Percentiles rank a stretch among this genome's conserved stretches.
These are phyloP conservation scores for Atherix ibis DNA, from an alignment of 2,888 invertebrate species.

Conservation along the genomic window DNA sequence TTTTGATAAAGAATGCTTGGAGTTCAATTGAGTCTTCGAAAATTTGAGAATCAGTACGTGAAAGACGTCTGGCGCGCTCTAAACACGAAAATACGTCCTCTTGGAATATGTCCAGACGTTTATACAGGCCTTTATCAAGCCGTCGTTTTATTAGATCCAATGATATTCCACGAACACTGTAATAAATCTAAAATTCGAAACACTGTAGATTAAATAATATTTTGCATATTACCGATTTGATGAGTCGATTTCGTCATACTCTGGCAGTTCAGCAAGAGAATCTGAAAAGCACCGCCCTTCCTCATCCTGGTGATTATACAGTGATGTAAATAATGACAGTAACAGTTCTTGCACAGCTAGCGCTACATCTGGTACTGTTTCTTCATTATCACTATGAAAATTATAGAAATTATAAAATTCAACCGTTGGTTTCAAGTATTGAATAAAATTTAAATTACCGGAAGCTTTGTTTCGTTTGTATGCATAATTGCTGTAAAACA, in stretches of 20 bases:
- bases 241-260: conserved; percentile 62
- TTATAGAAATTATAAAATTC: neutral
- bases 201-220: neutral
- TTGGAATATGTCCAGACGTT: conserved; percentile 86
- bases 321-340: conserved; percentile 76
- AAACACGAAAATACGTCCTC: conserved; percentile 91
- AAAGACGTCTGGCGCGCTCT: conserved; percentile 72
- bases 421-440: conserved; percentile 1
- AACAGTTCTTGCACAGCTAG: conserved; percentile 83
- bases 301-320: conserved; percentile 93
- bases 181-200: conserved; percentile 8
- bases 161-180: conserved; percentile 65
- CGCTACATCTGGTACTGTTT: conserved; percentile 76
- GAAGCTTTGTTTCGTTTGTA: conserved; percentile 81
- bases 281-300: conserved; percentile 94
- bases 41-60: conserved; percentile 83
- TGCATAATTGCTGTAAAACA: conserved; percentile 74
- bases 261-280: conserved; percentile 84
- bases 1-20: conserved; percentile 76
- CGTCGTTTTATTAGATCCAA: conserved; percentile 86
- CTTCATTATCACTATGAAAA: conserved; percentile 47
- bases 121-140: conserved; percentile 81
- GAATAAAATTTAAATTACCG: conserved; percentile 31
- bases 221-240: conserved; percentile 36
- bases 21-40: conserved; percentile 93